Evolutionary conservation across 2,888 invertebrate genomes (phyloP), one percentile per base, ranked within the genome.

Genomic region (Koerneria pararmatus): DNA sequence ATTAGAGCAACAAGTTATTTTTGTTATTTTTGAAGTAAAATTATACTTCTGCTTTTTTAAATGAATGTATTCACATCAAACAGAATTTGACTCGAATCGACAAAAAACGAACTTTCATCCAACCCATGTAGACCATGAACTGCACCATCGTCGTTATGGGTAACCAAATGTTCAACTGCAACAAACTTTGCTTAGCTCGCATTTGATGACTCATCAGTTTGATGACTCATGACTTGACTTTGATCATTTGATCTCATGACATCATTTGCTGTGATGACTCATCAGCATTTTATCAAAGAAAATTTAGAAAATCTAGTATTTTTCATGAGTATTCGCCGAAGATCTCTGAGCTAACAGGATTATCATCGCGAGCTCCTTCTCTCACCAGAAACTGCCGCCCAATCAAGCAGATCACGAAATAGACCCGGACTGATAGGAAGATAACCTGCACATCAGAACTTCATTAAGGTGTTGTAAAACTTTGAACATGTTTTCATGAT

Each of bases 81-180:
- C n/a, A n/a, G n/a, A n/a, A n/a, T n/a, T n/a, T n/a, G n/a, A n/a
- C n/a, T n/a, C n/a, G n/a, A n/a, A n/a, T n/a, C n/a, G n/a, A n/a
- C n/a, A n/a, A n/a, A n/a, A 15, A 53, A 8, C 5, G 11, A 15
- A 74, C 76, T 61, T 74, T 74, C 74, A 76, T 76, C 76, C 76
- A 76, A 51, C 74, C 75, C 74, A 77, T 73, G 66, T 74, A 77
- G 5, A 78, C 76, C 8, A 78, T 68, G 65, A 78, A 78, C 63
- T 78, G 77, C 4, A 77, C 72, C 72, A 78, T 76, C 27, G 78
- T 78, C 2, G 73, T 78, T 46, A 80, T 71, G 1, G 80, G 80
- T 4, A 80, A 65, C 74, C 77, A 79, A 19, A 79, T 68, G 57
- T 80, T 78, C 34, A 80, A 72, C 77, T 78, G 58, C 65, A 76